Base-by-base conservation (phyloP, 2,113 vertebrate genomes). In the Xenopus laevis region DNA sequence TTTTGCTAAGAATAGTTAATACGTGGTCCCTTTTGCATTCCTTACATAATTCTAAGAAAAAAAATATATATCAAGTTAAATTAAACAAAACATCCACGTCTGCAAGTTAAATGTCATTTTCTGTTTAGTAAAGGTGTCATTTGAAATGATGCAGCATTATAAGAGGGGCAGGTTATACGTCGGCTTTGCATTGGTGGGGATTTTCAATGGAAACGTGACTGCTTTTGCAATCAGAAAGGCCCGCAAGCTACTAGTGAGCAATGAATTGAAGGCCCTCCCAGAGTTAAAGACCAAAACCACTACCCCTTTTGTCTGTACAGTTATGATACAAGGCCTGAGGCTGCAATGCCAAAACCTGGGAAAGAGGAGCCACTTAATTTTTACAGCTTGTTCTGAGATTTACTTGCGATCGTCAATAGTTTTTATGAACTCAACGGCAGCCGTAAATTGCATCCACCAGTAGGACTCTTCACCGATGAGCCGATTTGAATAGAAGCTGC, bases 381-480 rank as follows among this genome's bases (percentile, higher is more conserved):
- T 44, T 13, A 18, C 33, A 30, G 18, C 50, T 78, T 18, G 10
- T 74, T 82, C 11, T 84, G 89, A 55, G 53, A 86, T 78, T 79
- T 86, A 99, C 93, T 99, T 99, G 82, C 97, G 95, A 74, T 99
- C 97, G 18, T 99, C 97, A 52, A 99, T 99, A 45, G 97, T 99
- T 88, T 99, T 99, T 86, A 99, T 99, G 91, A 99, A 99, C 80
- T 99, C 97, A 83, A 99, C 92, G 2, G 97, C 97, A 15, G 97
- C 97, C 9, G 97, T 99, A 92, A 99, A 99, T 90, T 99, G 97
- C 97, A 99, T 98, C 97, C 97, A 99, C 97, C 97, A 99, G 87
- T 99, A 99, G 0, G 93, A 97, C 81, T 99, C 97, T 83, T 99
- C 97, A 80, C 97, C 97, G 70, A 93, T 93, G 76, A 99, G 86